A percentile compares a stretch with the other conserved stretches of the same genome.
phyloP scores from a whole-genome alignment of 2,888 invertebrate genomes.

The Cheilosia impressa region DNA sequence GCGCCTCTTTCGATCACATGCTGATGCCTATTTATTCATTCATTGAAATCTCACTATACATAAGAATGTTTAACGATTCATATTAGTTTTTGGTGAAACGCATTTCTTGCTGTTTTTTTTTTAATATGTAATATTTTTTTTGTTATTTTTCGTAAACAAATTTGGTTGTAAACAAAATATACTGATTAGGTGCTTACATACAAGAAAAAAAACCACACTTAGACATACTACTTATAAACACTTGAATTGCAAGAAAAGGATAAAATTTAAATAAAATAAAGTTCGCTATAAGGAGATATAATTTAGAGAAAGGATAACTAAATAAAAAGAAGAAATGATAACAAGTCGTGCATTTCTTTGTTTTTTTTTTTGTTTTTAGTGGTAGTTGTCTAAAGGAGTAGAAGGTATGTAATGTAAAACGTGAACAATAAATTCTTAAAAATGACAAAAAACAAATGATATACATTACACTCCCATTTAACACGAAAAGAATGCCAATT shows the following conservation, averaged over 20 bases:
- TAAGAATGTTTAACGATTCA: not conserved
- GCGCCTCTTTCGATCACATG: not conserved
- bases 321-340: slow-evolving; percentile 22
- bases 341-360: slow-evolving; percentile 29
- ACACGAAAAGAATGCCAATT: slow-evolving; percentile 56
- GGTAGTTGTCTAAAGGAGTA: slow-evolving; percentile 10
- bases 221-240: slow-evolving; percentile 14
- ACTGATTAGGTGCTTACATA: slow-evolving; percentile 63
- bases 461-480: slow-evolving; percentile 37
- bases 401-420: slow-evolving; percentile 17
- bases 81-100: slow-evolving; percentile 13
- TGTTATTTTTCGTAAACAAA: slow-evolving; percentile 17
- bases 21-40: slow-evolving; percentile 6
- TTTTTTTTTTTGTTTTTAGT: slow-evolving; percentile 4
- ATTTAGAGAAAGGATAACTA: slow-evolving; percentile 22
- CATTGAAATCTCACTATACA: slow-evolving; percentile 13
- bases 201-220: slow-evolving; percentile 8
- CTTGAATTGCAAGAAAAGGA: slow-evolving; percentile 31
- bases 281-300: slow-evolving; percentile 56
- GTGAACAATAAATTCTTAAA: slow-evolving; percentile 8
- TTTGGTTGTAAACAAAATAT: slow-evolving; percentile 64
- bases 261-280: slow-evolving; percentile 3
- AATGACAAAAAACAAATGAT: slow-evolving; percentile 1
- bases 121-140: not conserved
- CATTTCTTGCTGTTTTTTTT: slow-evolving; percentile 1